Evolutionary conservation across 2,797 vertebrate genomes (phyloP).

Genomic region (Xenopus petersii): DNA sequence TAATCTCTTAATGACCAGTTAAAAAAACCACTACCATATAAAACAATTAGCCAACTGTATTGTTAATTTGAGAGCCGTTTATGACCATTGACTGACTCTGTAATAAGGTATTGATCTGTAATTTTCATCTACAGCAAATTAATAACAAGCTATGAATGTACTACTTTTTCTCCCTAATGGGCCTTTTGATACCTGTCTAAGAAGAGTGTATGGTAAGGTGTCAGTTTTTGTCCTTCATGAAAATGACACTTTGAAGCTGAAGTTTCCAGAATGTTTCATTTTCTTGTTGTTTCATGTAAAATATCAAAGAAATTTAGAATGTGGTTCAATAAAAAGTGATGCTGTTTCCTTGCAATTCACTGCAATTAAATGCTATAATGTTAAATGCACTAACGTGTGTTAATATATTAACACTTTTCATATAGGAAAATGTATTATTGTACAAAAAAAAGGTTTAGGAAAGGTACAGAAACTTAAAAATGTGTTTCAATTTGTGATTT

Average conservation of each 20-base stretch:
- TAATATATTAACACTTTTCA: too few relatives aligned
- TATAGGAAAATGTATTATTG: too few relatives aligned
- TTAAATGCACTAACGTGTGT: too few relatives aligned
- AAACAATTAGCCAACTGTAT: conserved; percentile 38
- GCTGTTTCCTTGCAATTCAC: too few relatives aligned
- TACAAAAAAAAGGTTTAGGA: too few relatives aligned
- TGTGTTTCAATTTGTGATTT: too few relatives aligned
- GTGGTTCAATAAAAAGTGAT: too few relatives aligned
- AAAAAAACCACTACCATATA: conserved; percentile 7
- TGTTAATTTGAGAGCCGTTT: conserved; percentile 19
- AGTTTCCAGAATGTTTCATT: too few relatives aligned
- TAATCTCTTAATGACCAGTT: neutral
- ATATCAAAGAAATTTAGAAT: neutral
- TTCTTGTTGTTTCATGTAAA: neutral
- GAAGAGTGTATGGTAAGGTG: conserved; percentile 10
- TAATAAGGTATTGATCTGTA: conserved; percentile 43
- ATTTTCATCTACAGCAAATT: conserved; percentile 32
- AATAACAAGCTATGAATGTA: conserved; percentile 39
- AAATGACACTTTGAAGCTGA: neutral
- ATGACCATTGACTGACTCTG: conserved; percentile 19
- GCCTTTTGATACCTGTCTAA: conserved; percentile 14
- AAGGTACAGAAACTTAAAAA: too few relatives aligned
- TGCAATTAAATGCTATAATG: too few relatives aligned
- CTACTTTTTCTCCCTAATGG: conserved; percentile 9
- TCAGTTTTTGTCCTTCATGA: neutral